Evolutionary conservation across 2,797 vertebrate genomes (phyloP).

Genomic region (Glyptemys insculpta): DNA sequence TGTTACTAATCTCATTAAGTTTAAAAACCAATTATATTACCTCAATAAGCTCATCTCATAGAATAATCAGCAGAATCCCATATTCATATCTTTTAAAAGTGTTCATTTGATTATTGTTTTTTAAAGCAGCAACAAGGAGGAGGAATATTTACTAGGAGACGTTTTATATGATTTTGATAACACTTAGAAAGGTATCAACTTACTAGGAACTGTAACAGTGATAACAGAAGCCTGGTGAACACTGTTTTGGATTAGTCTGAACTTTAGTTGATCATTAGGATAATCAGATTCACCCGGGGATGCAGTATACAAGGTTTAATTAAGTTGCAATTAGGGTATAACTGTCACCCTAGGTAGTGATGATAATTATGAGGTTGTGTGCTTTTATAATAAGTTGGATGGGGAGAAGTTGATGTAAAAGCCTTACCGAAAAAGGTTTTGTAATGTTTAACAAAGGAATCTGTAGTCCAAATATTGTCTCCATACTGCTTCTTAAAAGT

Average conservation of each 20-base stretch:
- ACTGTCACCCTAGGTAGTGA: slow-evolving; percentile 20
- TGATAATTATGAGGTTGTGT: neutral
- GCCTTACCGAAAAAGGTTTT: neutral
- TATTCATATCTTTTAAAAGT: neutral
- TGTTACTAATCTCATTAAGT: neutral
- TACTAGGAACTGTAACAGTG: neutral
- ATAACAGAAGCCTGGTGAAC: neutral
- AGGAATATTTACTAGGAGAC: neutral
- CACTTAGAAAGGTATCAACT: neutral
- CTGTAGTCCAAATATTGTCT: neutral
- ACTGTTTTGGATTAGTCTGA: neutral
- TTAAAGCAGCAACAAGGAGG: neutral
- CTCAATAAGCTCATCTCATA: neutral
- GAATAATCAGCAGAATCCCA: neutral
- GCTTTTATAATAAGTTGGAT: slow-evolving; percentile 12
- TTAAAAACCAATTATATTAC: neutral
- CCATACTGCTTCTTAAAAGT: neutral
- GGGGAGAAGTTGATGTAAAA: neutral
- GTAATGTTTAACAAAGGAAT: neutral
- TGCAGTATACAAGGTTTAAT: neutral
- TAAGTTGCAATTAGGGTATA: slow-evolving; percentile 27
- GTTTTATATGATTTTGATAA: neutral
- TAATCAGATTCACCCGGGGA: slow-evolving; percentile 31
- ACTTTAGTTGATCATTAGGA: neutral
- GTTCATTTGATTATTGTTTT: neutral